Base-by-base conservation (phyloP, 2,113 vertebrate genomes). In the Cricetomys ansorgei region DNA sequence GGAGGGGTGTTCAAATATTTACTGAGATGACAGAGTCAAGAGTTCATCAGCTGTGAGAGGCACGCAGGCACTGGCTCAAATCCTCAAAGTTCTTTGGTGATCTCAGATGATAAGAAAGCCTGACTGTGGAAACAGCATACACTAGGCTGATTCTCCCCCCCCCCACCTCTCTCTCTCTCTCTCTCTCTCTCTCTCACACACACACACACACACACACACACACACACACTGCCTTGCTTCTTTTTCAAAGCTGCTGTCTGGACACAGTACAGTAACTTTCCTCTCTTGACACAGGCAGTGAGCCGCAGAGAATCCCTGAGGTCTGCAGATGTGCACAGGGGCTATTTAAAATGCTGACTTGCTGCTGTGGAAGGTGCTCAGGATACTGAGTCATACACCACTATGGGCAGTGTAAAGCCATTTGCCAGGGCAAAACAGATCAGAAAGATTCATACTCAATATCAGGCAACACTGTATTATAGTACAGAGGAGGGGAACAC, bases 61-160 rank as follows among this genome's bases (percentile, higher is more conserved):
- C 91, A 72, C 3, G 79, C 84, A 80, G 76, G 73, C 1, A 0
- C 90, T 57, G 76, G 72, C 92, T 88, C 80, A 92, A 96, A 94
- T 76, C 89, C 72, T 80, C 75, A 75, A 96, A 93, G 92, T 80
- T 81, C 91, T 91, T 80, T 95, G 83, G 87, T 92, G 65, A 92
- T 85, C 69, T 95, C 90, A 90, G 92, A 96, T 81, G 88, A 75
- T 92, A 97, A 69, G 87, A 89, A 95, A 95, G 93, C 59, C 88
- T 81, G 77, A 94, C 79, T 48, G 43, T 53, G 89, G 86, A 75
- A 95, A 89, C 89, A 79, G 69, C 79, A 70, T 77, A 93, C 62
- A 0, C 59, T 75, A 17, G 50, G 57, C 64, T 93, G 96, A 95
- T 92, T 91, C 94, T n/a, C n/a, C n/a, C n/a, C n/a, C n/a, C n/a